phyloP scores from a whole-genome alignment of 2,888 invertebrate species.

The Marasmarcha lunaedactyla region DNA sequence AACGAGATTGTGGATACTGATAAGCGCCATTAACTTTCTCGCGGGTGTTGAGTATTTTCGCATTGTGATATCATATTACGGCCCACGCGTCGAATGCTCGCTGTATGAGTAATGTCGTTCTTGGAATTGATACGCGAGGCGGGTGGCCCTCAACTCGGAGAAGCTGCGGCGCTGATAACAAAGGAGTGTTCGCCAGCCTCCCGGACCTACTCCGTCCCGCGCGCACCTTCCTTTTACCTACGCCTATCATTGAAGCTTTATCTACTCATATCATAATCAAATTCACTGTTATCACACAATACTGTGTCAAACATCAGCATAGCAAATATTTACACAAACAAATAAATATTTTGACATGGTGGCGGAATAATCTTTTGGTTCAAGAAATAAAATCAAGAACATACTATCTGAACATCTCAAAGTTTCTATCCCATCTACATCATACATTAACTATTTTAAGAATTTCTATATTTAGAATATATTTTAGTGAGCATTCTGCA shows the following conservation, averaged over 20 bases:
- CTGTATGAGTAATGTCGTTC: conserved; percentile 68
- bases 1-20: conserved; percentile 70
- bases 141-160: conserved; percentile 37
- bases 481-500: conserved; percentile 49
- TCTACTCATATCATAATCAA: conserved; percentile 22
- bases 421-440: conserved; percentile 20
- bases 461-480: conserved; percentile 60
- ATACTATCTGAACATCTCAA: conserved; percentile 8
- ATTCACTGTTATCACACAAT: conserved; percentile 21
- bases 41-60: conserved; percentile 72
- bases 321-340: not conserved
- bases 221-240: conserved; percentile 15
- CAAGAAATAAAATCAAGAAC: not conserved
- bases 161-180: conserved; percentile 62
- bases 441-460: conserved; percentile 55
- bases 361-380: not conserved
- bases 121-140: conserved; percentile 63
- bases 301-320: conserved; percentile 4
- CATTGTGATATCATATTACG: conserved; percentile 73
- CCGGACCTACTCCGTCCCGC: conserved; percentile 22
- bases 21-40: conserved; percentile 73
- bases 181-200: conserved; percentile 41
- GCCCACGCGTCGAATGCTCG: conserved; percentile 66
- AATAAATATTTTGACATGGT: not conserved
- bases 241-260: conserved; percentile 17